These are phyloP conservation scores for Chaetura pelagica DNA, from an alignment of 2,113 vertebrate genomes.

Conservation along the genomic window DNA sequence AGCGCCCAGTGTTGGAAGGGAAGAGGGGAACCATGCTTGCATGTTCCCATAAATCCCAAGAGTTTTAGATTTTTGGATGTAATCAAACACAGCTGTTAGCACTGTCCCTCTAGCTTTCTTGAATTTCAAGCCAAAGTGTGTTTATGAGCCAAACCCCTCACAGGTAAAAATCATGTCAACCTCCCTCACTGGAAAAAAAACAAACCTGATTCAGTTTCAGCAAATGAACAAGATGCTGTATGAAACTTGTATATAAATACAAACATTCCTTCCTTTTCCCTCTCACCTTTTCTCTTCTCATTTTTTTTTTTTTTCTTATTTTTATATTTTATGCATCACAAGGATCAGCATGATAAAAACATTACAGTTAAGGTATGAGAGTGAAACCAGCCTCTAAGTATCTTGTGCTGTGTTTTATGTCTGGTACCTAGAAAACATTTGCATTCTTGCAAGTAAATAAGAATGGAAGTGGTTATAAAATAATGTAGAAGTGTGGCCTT, in stretches of 20 bases:
- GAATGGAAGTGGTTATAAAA: neutral
- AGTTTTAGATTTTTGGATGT: neutral
- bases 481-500: neutral
- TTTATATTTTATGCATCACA: neutral
- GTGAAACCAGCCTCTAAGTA: neutral
- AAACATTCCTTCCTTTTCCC: neutral
- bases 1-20: neutral
- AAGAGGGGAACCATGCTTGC: neutral
- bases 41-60: neutral
- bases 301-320: neutral
- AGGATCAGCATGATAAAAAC: neutral
- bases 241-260: neutral
- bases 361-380: neutral
- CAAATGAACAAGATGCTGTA: neutral
- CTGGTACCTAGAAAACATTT: neutral
- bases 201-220: neutral
- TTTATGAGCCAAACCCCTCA: neutral
- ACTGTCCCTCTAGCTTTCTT: neutral
- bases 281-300: neutral
- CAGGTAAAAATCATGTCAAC: neutral
- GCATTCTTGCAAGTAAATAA: neutral
- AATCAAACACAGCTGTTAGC: neutral
- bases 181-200: neutral
- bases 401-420: neutral
- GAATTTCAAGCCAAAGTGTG: neutral